Base-by-base conservation (phyloP, 2,797 vertebrate genomes). In the Stomatorhinus walkeri region DNA sequence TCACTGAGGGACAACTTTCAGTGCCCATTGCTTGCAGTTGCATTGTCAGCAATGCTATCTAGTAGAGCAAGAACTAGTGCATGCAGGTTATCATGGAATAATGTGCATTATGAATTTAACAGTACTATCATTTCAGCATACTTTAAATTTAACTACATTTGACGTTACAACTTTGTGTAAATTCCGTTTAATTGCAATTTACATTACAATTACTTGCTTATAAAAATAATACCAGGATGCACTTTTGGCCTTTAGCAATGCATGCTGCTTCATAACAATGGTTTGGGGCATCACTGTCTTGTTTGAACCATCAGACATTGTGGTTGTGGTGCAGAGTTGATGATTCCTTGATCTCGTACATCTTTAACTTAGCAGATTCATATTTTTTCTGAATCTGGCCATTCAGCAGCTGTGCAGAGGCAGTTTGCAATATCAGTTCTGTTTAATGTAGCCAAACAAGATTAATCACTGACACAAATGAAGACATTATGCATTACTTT, bases 401-500 rank as follows among this genome's bases (percentile, higher is more conserved):
- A 72, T 72, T 72, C 10, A 72, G 28, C 64, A 36, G 64, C 28
- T 32, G 64, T 2, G 4, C 64, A 14, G 9, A 72, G 64, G 12
- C 28, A 72, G 64, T 72, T 72, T 36, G 28, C 28, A 64, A 64
- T 24, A 64, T 64, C 61, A 64, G 61, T 64, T 64, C 61, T 72
- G 64, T 72, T 72, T 36, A 72, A 72, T 72, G 64, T 72, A 72
- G 64, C 64, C 68, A 72, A 72, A 72, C 68, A 6, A 72, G 68
- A 72, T 72, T 72, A 72, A 72, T 72, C 68, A 72, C 68, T 16
- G 68, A 72, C 68, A 72, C 68, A 72, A 72, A 72, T 72, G 68
- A 72, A 72, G 68, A 72, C 68, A 72, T 72, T 72, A 40, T 36
- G 68, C 68, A 72, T 36, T 16, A 72, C 68, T 72, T 36, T 19